Percentiles rank a stretch among this genome's conserved stretches.
These are phyloP conservation scores for Chrysolophus pictus DNA, from an alignment of 2,797 vertebrate genomes.

Conservation along the genomic window DNA sequence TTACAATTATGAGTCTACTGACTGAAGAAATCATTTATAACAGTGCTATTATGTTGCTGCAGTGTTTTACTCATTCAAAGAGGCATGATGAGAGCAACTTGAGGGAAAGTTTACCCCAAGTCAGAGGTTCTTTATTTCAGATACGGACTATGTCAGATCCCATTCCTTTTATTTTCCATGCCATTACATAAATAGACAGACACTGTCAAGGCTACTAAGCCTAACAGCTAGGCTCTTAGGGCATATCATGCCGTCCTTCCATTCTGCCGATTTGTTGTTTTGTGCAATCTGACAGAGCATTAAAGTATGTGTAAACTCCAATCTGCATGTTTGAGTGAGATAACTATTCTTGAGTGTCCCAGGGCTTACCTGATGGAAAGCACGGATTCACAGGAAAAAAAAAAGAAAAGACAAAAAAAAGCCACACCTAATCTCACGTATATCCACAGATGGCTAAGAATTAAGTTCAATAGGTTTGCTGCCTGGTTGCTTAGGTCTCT, in stretches of 20 bases:
- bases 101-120: slow-evolving; percentile 58
- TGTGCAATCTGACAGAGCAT: slow-evolving; percentile 58
- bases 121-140: slow-evolving; percentile 59
- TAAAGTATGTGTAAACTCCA: slow-evolving; percentile 51
- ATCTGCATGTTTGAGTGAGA: slow-evolving; percentile 15
- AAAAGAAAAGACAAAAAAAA: not conserved
- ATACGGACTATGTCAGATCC: slow-evolving; percentile 60
- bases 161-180: slow-evolving; percentile 53
- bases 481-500: slow-evolving; percentile 37
- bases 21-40: slow-evolving; percentile 23
- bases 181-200: slow-evolving; percentile 71
- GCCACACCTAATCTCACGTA: not conserved
- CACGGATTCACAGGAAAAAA: not conserved
- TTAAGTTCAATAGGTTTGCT: slow-evolving; percentile 22
- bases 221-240: slow-evolving; percentile 56
- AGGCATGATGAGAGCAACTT: slow-evolving; percentile 58
- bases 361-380: slow-evolving; percentile 35
- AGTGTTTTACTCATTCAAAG: slow-evolving; percentile 41
- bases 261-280: slow-evolving; percentile 52
- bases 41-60: slow-evolving; percentile 1
- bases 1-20: not conserved
- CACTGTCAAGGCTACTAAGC: slow-evolving; percentile 63
- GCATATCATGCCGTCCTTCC: slow-evolving; percentile 30
- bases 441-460: slow-evolving; percentile 15
- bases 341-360: slow-evolving; percentile 1